phyloP scores from a whole-genome alignment of 2,113 vertebrate species.

The Myrmecophaga tridactyla region DNA sequence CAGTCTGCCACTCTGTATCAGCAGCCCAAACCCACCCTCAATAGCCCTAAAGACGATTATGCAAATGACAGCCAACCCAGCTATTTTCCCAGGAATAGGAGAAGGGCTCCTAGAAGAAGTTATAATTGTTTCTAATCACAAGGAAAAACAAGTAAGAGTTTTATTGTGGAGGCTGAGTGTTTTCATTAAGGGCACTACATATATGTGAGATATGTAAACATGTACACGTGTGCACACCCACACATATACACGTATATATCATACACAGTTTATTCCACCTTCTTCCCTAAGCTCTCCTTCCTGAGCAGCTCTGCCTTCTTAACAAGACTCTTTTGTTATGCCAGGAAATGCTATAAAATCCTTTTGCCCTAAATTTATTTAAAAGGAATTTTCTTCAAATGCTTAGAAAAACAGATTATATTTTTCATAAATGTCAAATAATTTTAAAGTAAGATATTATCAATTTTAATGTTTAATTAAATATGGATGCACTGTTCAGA shows the following conservation, averaged over 20 bases:
- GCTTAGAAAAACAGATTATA: background rate
- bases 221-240: background rate
- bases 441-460: slow-evolving; percentile 17
- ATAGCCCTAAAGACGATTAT: slow-evolving; percentile 91
- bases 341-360: background rate
- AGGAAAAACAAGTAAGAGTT: slow-evolving; percentile 83
- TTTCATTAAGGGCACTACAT: slow-evolving; percentile 55
- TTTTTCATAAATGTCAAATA: background rate
- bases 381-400: background rate
- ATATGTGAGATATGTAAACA: slow-evolving; percentile 65
- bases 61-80: slow-evolving; percentile 85
- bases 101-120: slow-evolving; percentile 81
- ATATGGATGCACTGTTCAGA: background rate
- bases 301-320: background rate
- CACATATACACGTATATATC: background rate
- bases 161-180: slow-evolving; percentile 45
- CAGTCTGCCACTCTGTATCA: slow-evolving; percentile 77
- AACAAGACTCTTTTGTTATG: background rate
- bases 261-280: background rate
- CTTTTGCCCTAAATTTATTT: background rate
- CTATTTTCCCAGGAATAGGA: slow-evolving; percentile 90
- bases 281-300: background rate
- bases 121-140: slow-evolving; percentile 85
- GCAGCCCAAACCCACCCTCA: slow-evolving; percentile 86
- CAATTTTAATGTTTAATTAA: slow-evolving; percentile 26